These are phyloP conservation scores for Coenonympha arcania DNA, from an alignment of 2,888 invertebrate genomes.

Conservation along the genomic window DNA sequence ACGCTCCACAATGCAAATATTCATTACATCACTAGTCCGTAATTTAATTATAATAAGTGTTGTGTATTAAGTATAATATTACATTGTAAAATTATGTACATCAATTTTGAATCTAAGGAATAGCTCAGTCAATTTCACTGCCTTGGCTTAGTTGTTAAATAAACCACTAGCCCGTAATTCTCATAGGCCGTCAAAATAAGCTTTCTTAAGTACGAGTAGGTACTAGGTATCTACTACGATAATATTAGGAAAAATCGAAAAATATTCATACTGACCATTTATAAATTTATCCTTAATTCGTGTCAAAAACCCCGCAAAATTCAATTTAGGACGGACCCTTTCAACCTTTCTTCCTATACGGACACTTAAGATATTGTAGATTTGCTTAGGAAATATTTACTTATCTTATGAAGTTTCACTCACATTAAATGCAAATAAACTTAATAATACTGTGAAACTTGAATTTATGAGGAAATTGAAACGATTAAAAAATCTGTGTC, in stretches of 20 bases:
- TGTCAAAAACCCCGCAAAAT: slow-evolving; percentile 25
- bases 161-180: no score
- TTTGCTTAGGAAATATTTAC: slow-evolving; percentile 5
- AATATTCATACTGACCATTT: slow-evolving; percentile 15
- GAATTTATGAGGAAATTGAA: neutral
- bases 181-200: no score
- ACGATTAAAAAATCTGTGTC: slow-evolving; percentile 7
- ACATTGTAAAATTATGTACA: no score
- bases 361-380: slow-evolving; percentile 1
- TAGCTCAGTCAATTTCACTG: no score
- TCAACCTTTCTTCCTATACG: slow-evolving; percentile 23
- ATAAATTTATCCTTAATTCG: slow-evolving; percentile 22
- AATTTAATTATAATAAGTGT: no score
- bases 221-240: no score
- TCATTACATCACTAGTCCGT: no score
- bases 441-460: slow-evolving; percentile 16
- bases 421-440: slow-evolving; percentile 11
- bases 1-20: no score
- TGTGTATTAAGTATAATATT: no score
- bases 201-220: no score
- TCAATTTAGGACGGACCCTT: slow-evolving; percentile 32
- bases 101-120: no score
- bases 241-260: slow-evolving; percentile 10
- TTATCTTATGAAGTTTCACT: neutral
- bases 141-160: no score